Conservation (phyloP, 1,140 invertebrate species). For the Drosophila arawakana region DNA sequence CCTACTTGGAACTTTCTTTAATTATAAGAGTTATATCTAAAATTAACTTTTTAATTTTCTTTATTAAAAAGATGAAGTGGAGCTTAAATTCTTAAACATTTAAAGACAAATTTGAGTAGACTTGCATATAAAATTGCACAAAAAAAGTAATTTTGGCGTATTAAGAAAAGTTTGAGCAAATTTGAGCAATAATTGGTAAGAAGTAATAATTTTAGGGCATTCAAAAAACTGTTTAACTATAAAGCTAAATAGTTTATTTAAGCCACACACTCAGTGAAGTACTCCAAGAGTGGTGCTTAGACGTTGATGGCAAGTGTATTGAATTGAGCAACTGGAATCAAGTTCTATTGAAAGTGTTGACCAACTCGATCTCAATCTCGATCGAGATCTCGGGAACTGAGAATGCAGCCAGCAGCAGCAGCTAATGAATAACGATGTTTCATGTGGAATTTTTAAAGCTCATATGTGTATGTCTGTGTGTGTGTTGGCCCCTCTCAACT, state of each 20-base stretch:
- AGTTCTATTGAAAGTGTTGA: conserved; percentile 80
- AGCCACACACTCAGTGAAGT: conserved; percentile 22
- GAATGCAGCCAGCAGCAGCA: neutral
- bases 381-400: conserved; percentile 21
- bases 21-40: no score
- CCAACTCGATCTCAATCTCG: conserved; percentile 27
- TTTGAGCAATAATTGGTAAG: no score
- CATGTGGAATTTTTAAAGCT: conserved; percentile 73
- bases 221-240: neutral
- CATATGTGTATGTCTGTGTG: conserved; percentile 31
- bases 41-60: no score
- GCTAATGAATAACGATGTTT: conserved; percentile 77
- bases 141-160: no score
- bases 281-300: conserved; percentile 41
- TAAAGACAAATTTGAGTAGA: neutral
- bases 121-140: no score
- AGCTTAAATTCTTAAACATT: neutral
- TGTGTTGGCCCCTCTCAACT: conserved; percentile 2
- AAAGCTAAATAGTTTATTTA: no score
- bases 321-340: conserved; percentile 68
- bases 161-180: no score
- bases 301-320: conserved; percentile 31
- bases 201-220: neutral
- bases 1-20: no score
- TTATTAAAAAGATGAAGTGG: no score